Evolutionary conservation across 1,140 invertebrate species (phyloP).

Genomic region (Penaeus chinensis): DNA sequence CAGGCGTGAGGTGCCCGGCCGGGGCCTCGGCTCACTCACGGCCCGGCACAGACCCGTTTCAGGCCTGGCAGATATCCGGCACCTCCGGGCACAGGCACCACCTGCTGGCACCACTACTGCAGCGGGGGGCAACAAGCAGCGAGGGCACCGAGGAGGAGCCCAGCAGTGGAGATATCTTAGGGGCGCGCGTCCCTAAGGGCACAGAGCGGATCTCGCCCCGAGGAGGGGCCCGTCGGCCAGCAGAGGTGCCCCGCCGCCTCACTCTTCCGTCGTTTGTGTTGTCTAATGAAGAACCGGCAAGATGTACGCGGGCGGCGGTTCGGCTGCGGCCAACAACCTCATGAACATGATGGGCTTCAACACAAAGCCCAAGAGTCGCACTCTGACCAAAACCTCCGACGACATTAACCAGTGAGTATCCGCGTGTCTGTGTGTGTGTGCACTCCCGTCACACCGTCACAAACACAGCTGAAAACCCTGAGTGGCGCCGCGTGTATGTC

Average conservation of each 20-base stretch:
- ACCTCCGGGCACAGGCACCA: slow-evolving; percentile 6
- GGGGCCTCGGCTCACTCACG: slow-evolving; percentile 30
- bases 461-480: neutral
- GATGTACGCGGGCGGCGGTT: slow-evolving; percentile 63
- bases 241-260: slow-evolving; percentile 46
- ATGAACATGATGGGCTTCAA: slow-evolving; percentile 64
- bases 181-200: neutral
- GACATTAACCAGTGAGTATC: slow-evolving; percentile 64
- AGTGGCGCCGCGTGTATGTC: no score
- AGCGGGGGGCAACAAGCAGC: slow-evolving; percentile 20
- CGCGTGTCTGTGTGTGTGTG: neutral
- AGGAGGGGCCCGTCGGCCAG: slow-evolving; percentile 33
- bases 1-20: slow-evolving; percentile 59
- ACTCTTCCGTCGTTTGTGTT: slow-evolving; percentile 34
- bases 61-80: slow-evolving; percentile 25
- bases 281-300: slow-evolving; percentile 62
- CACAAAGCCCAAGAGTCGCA: slow-evolving; percentile 51
- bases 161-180: slow-evolving; percentile 1
- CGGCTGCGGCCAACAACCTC: slow-evolving; percentile 64
- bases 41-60: slow-evolving; percentile 22
- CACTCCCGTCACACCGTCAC: neutral
- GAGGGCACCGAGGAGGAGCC: slow-evolving; percentile 17
- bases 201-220: no score
- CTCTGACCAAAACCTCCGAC: slow-evolving; percentile 47
- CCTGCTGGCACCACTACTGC: neutral